A percentile compares a stretch with the other conserved stretches of the same genome.
Evolutionary conservation across 2,888 invertebrate species (phyloP).

Genomic region (Gandaritis pyraliata): DNA sequence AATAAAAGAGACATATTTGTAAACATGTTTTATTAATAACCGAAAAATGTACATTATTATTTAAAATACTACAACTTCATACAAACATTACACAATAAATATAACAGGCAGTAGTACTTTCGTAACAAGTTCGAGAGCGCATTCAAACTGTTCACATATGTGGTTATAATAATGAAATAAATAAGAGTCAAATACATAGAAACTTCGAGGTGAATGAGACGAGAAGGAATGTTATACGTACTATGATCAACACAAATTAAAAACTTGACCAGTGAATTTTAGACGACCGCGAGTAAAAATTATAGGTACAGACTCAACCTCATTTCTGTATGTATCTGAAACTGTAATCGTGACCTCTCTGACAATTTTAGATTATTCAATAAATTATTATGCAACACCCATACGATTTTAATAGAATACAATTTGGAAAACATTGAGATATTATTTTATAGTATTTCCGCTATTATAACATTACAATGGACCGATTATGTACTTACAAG

Average conservation of each 20-base stretch:
- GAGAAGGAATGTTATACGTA: neutral
- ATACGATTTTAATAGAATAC: conserved; percentile 18
- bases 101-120: conserved; percentile 65
- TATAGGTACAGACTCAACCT: no score
- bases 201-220: neutral
- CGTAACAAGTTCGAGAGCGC: conserved; percentile 40
- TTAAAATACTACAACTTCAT: conserved; percentile 76
- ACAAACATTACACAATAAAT: conserved; percentile 63
- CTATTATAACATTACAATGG: conserved; percentile 21
- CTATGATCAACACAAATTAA: no score
- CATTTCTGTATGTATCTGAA: no score
- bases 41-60: conserved; percentile 79
- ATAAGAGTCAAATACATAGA: neutral
- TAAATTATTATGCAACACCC: conserved; percentile 23
- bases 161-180: neutral
- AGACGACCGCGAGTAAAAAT: no score
- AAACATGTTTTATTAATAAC: conserved; percentile 80
- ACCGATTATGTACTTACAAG: conserved; percentile 22
- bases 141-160: conserved; percentile 23
- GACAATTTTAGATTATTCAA: no score
- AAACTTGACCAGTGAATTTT: no score
- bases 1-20: conserved; percentile 53
- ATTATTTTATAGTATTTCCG: conserved; percentile 3
- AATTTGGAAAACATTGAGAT: conserved; percentile 21
- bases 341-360: no score